Base-by-base conservation (phyloP, 1,140 invertebrate genomes). In the Procambarus clarkii region DNA sequence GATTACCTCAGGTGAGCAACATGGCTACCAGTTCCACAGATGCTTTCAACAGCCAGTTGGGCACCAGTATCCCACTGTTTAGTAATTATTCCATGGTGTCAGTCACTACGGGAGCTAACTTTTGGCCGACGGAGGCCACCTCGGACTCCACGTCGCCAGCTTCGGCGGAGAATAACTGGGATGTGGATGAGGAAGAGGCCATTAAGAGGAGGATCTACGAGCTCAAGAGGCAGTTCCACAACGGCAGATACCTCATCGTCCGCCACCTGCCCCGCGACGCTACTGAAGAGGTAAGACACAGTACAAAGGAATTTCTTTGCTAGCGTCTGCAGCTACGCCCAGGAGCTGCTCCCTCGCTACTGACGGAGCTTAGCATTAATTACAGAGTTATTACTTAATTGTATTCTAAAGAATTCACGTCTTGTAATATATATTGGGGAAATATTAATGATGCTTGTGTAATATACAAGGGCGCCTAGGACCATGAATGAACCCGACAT, bases 261-360 rank as follows among this genome's bases (percentile, higher is more conserved):
- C 94, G 95, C 80, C 94, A 95, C 92, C 93, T 95, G 79, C 95
- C 95, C 13, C 88, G 95, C 24, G 94, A 95, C 93, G 94, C 94
- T 82, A 94, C 94, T 9, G 95, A 95, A 93, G 94, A 95, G 94
- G 95, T 95, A 91, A 34, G 34, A 34, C 15, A 44, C 18, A 45
- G n/a, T 46, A 50, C 21, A 45, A 48, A 46, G 45, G 21, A 80
- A 46, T n/a, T 50, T 21, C 76, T 78, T 13, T 45, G 44, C 71
- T 74, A 13, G 9, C 24, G 74, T 54, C 45, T 76, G 46, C 44
- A n/a, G 21, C 21, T 44, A 13, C 79, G 18, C 21, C 79, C 79
- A n/a, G 21, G 54, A 48, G 48, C 78, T 34, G 34, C 34, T 34
- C 34, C 34, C 34, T 34, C 34, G 34, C 34, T 34, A 0, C 34